Percentiles rank a stretch among this genome's conserved stretches.
phyloP scores from a whole-genome alignment of 53 echinoderm and acorn worm genomes.

The Echinometra lucunter region DNA sequence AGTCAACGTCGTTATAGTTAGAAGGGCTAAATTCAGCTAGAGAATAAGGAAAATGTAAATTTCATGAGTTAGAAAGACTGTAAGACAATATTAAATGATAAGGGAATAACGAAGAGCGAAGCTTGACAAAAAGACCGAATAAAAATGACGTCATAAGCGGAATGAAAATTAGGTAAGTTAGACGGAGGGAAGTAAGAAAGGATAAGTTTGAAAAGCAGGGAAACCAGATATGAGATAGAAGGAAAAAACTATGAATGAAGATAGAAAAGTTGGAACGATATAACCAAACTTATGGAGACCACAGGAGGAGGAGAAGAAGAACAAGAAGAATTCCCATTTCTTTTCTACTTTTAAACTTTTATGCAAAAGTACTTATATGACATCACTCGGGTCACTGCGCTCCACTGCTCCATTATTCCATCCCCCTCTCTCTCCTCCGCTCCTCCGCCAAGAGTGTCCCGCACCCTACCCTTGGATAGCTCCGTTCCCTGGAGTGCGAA shows the following conservation, averaged over 20 bases:
- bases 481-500: slow-evolving; percentile 4
- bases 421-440: background rate
- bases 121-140: background rate
- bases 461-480: background rate
- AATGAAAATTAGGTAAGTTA: background rate
- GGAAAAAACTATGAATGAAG: background rate
- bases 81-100: background rate
- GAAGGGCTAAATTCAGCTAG: background rate
- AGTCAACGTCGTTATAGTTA: background rate
- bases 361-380: background rate
- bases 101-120: background rate
- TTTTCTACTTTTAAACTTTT: too few relatives aligned
- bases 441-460: slow-evolving; percentile 10
- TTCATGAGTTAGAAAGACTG: background rate
- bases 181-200: background rate
- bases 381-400: background rate
- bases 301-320: background rate
- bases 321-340: background rate
- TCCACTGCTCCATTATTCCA: background rate
- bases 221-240: background rate
- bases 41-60: background rate
- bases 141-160: background rate
- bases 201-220: background rate
- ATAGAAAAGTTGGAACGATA: background rate
- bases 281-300: too few relatives aligned